Evolutionary conservation across 1,140 invertebrate species (phyloP), one percentile per base, ranked within the genome.

Genomic region (Tachypleus tridentatus): DNA sequence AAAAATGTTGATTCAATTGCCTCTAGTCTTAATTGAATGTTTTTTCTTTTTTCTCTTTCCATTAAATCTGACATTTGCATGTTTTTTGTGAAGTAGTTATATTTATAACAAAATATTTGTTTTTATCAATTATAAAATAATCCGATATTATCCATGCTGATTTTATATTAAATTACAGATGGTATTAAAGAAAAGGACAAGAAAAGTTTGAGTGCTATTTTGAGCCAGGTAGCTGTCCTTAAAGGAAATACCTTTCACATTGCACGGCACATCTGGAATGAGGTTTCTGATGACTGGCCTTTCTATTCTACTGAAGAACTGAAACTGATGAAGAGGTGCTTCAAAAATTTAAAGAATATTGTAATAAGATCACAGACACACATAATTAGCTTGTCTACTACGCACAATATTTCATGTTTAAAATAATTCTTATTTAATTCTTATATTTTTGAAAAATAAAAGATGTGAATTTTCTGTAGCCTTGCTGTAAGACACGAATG

Each of bases 181-280:
- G 93, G 93, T 67, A 78, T 93, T 48, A 84, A 85, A 67, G 91
- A 94, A 51, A 86, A 87, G 72, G 90, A 93, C 73, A 84, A 86
- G 71, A 83, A 82, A 73, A 76, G 83, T 72, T 81, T 91, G 70
- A 85, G 82, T 72, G 83, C 81, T 68, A 83, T 91, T 69, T 78
- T 97, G 69, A 86, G 85, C 69, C 85, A 87, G 74, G 85, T 96
- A 65, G 85, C 89, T 63, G 80, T 77, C 57, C 80, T 90, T 74
- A 87, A 87, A 73, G 89, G 94, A 76, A 95, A 95, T 78, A 85
- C 85, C 69, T 96, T 91, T 78, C 85, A 90, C 73, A 80, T 97
- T 74, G 82, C 86, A 61, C 85, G 87, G 71, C 83, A 87, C 72
- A 80, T 91, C 67, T 96, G 91, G 89, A 91, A 89, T 75, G 91